Percentiles rank a stretch among this genome's conserved stretches.
These are phyloP conservation scores for Drosophila falleni DNA, from an alignment of 2,888 invertebrate genomes.

Conservation along the genomic window DNA sequence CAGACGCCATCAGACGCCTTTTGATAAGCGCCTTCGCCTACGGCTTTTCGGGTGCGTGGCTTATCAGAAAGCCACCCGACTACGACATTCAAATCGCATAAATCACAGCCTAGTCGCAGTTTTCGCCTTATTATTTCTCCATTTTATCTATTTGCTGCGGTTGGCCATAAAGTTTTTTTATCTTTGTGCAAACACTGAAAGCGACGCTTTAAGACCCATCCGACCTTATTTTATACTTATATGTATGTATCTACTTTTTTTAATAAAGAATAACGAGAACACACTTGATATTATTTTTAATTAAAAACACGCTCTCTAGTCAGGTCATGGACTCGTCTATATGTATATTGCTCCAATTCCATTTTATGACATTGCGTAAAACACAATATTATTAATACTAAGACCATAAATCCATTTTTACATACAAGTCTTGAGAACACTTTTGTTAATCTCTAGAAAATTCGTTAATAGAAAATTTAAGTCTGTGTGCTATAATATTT, in stretches of 20 bases:
- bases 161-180: constrained; percentile 73
- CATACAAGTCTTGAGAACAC: background rate
- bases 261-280: constrained; percentile 51
- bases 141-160: constrained; percentile 75
- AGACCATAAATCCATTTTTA: background rate
- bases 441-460: background rate
- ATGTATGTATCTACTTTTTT: background rate
- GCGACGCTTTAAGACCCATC: constrained; percentile 69
- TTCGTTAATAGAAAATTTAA: background rate
- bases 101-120: constrained; percentile 77
- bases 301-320: constrained; percentile 51
- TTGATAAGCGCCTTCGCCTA: constrained; percentile 48
- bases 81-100: constrained; percentile 73
- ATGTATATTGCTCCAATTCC: constrained; percentile 1
- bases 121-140: constrained; percentile 66
- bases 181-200: constrained; percentile 75
- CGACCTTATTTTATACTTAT: constrained; percentile 68
- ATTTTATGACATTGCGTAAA: background rate
- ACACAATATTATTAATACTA: background rate
- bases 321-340: constrained; percentile 46
- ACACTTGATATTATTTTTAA: constrained; percentile 59
- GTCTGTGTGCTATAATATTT: background rate
- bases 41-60: constrained; percentile 65
- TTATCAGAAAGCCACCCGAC: constrained; percentile 65
- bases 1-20: constrained; percentile 46